Percentiles rank a stretch among this genome's conserved stretches.
Conservation (phyloP, 2,113 vertebrate genomes). For the Polyodon spathula region DNA sequence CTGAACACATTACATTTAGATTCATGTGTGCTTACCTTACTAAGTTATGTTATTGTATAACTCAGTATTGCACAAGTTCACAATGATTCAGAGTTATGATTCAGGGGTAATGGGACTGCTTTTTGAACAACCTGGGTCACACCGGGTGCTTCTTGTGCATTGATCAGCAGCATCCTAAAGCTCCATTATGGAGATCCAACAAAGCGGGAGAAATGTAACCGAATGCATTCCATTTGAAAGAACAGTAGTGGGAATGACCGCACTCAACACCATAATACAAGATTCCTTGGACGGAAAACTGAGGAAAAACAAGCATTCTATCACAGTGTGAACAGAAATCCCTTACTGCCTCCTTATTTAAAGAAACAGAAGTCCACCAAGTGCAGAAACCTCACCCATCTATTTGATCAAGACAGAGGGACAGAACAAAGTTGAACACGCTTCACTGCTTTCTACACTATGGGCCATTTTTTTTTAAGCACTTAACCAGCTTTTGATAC, state of each 20-base stretch:
- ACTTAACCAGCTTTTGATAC: not conserved
- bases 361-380: not conserved
- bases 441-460: not conserved
- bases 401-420: not conserved
- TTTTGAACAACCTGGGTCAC: not conserved
- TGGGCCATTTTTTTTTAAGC: not conserved
- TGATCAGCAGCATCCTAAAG: not conserved
- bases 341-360: not conserved
- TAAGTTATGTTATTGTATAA: too few species aligned
- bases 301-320: not conserved
- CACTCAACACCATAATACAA: slow-evolving; percentile 1
- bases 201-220: not conserved
- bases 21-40: too few species aligned
- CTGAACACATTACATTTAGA: too few species aligned
- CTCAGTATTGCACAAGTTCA: too few species aligned
- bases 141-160: not conserved
- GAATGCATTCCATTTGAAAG: slow-evolving; percentile 6
- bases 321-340: not conserved
- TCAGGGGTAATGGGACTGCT: not conserved
- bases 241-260: not conserved
- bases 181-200: not conserved
- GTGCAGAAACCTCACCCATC: not conserved
- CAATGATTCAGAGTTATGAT: not conserved
- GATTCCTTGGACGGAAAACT: slow-evolving; percentile 4
- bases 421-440: not conserved